These are phyloP conservation scores for Eupithecia abbreviata DNA, from an alignment of 2,888 invertebrate genomes.

Conservation along the genomic window DNA sequence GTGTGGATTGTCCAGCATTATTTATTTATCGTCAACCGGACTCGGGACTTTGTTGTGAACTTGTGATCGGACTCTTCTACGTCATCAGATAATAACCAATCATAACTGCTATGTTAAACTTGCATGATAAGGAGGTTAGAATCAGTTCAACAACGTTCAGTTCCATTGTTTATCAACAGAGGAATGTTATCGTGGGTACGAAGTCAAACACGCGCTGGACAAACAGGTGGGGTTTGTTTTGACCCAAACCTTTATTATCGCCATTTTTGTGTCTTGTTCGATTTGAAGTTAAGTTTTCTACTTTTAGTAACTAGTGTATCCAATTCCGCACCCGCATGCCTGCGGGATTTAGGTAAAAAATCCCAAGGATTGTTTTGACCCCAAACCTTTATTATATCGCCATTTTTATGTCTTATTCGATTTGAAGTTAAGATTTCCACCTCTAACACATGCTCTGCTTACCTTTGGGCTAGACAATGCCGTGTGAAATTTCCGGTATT, in stretches of 20 bases:
- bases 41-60: neutral
- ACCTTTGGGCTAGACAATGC: too few species aligned
- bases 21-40: neutral
- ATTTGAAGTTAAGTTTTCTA: too few species aligned
- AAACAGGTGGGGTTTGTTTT: constrained; percentile 6
- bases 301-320: too few species aligned
- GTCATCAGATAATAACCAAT: neutral
- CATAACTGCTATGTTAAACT: neutral
- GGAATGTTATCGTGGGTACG: neutral
- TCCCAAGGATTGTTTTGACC: too few species aligned
- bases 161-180: neutral
- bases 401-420: too few species aligned
- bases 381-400: too few species aligned
- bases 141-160: constrained; percentile 1
- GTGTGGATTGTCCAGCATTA: too few species aligned
- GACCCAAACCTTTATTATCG: neutral
- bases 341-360: too few species aligned
- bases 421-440: too few species aligned
- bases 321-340: too few species aligned
- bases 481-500: too few species aligned
- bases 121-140: neutral
- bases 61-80: neutral
- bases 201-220: neutral
- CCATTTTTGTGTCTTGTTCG: neutral
- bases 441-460: too few species aligned